Conservation (phyloP, 2,888 invertebrate genomes). For the Harmothoe impar region DNA sequence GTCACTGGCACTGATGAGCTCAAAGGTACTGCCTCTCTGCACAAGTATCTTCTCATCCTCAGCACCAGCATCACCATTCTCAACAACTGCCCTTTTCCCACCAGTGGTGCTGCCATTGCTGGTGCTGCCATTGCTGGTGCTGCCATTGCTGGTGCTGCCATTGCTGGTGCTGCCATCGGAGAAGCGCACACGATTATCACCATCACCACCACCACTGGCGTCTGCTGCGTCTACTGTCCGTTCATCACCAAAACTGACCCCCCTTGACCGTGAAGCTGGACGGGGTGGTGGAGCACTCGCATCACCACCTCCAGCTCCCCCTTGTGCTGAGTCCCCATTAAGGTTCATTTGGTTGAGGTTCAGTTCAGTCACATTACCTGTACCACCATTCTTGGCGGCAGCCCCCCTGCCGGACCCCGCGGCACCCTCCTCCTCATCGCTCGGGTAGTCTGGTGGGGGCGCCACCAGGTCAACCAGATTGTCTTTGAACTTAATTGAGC, state of each 20-base stretch:
- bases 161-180: not conserved
- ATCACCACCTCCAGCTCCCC: not conserved
- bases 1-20: conserved; percentile 78
- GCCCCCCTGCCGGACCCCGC: not conserved
- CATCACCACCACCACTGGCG: not conserved
- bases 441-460: conserved; percentile 78
- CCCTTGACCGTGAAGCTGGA: not conserved
- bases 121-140: not conserved
- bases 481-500: conserved; percentile 79
- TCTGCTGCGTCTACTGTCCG: not conserved
- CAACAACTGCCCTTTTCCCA: not conserved
- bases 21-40: conserved; percentile 80
- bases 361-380: conserved; percentile 3
- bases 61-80: conserved; percentile 24
- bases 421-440: conserved; percentile 69
- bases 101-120: conserved; percentile 2
- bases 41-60: conserved; percentile 79
- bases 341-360: conserved; percentile 41
- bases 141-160: not conserved
- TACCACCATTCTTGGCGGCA: not conserved
- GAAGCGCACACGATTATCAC: not conserved
- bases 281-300: not conserved
- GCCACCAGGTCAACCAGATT: conserved; percentile 80
- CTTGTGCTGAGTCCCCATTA: not conserved
- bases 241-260: conserved; percentile 8